phyloP scores from a whole-genome alignment of 2,797 vertebrate species.

The Chiroxiphia lanceolata region DNA sequence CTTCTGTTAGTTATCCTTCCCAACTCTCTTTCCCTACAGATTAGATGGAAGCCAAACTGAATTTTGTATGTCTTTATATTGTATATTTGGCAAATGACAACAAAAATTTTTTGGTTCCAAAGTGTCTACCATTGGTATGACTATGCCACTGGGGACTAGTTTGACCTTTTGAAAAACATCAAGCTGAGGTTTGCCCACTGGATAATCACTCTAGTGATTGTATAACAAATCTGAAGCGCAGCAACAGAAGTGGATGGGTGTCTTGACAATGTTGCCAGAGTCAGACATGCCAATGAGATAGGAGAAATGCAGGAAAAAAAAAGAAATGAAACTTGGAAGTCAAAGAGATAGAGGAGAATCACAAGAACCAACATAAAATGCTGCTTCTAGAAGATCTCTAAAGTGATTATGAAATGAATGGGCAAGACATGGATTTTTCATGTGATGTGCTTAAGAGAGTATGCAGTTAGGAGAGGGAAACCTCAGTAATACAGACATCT shows the following conservation, averaged over 20 bases:
- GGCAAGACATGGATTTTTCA: background rate
- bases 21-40: background rate
- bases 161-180: background rate
- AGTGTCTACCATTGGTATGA: background rate
- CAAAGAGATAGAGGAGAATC: background rate
- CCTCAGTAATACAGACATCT: conserved; percentile 39
- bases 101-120: background rate
- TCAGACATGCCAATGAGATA: background rate
- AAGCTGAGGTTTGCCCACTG: background rate
- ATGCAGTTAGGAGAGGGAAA: conserved; percentile 30
- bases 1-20: background rate
- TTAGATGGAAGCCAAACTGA: background rate
- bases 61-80: background rate
- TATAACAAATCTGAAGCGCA: background rate
- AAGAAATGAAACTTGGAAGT: background rate
- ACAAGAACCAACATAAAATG: background rate
- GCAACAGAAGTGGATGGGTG: background rate
- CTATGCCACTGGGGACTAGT: background rate
- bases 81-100: background rate
- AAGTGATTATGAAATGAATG: background rate
- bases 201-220: background rate
- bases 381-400: background rate
- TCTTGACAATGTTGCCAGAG: background rate
- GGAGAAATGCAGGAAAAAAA: background rate
- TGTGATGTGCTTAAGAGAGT: background rate